These are phyloP conservation scores for Tychaedon coryphoeus DNA, from an alignment of 2,113 vertebrate species.

Conservation along the genomic window DNA sequence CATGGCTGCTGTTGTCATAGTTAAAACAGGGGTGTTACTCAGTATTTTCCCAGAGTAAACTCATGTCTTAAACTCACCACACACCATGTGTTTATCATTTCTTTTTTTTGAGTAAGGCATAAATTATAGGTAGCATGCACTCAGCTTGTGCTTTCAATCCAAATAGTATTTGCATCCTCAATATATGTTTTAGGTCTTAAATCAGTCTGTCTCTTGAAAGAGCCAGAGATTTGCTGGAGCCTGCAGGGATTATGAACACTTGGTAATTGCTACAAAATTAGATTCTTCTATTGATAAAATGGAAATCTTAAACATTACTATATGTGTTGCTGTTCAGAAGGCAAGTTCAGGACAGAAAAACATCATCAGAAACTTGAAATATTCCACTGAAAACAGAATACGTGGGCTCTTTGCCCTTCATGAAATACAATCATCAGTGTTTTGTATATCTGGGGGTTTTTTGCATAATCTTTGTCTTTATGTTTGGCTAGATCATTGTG, in stretches of 20 bases:
- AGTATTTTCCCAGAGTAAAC: neutral
- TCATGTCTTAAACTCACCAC: neutral
- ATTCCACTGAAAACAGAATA: neutral
- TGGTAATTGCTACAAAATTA: neutral
- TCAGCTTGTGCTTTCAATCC: neutral
- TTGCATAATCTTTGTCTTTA: neutral
- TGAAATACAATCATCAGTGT: neutral
- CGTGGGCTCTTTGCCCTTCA: accelerated
- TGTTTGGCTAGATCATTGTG: neutral
- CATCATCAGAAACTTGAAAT: neutral
- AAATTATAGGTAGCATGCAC: neutral
- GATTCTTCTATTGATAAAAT: neutral
- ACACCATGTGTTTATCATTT: accelerated
- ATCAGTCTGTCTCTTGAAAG: neutral
- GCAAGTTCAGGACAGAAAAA: neutral
- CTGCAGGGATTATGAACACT: neutral
- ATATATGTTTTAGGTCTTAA: neutral
- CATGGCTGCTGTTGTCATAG: neutral
- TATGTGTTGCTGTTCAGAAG: neutral
- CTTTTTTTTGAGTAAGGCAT: neutral
- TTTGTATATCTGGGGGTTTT: accelerated
- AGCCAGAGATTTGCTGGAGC: neutral
- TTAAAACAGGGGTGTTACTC: neutral
- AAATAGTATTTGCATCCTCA: neutral
- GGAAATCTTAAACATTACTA: neutral